Percentiles rank a stretch among this genome's conserved stretches.
Evolutionary conservation across 1,140 invertebrate species (phyloP).

Genomic region (Elymnias hypermnestra): DNA sequence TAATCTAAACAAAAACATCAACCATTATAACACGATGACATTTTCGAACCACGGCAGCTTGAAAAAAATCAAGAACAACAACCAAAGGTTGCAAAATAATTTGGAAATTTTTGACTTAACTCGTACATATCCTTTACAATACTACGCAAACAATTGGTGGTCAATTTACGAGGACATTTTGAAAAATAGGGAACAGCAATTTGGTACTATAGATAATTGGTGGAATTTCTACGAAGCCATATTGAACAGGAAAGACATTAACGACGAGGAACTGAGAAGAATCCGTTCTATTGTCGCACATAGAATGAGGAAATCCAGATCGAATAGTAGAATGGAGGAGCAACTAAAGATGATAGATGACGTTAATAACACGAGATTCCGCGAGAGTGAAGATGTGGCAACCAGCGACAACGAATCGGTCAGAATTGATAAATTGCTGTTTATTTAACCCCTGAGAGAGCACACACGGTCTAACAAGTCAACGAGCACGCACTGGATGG

Average conservation of each 20-base stretch:
- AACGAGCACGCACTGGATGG: slow-evolving; percentile 37
- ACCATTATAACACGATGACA: slow-evolving; percentile 31
- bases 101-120: slow-evolving; percentile 59
- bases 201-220: slow-evolving; percentile 72
- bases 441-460: slow-evolving; percentile 35
- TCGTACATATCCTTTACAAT: slow-evolving; percentile 59
- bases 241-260: slow-evolving; percentile 45
- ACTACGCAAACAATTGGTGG: slow-evolving; percentile 76
- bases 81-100: slow-evolving; percentile 37
- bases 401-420: slow-evolving; percentile 55
- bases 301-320: slow-evolving; percentile 34
- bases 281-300: slow-evolving; percentile 39
- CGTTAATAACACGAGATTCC: slow-evolving; percentile 49
- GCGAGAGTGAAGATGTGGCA: slow-evolving; percentile 46
- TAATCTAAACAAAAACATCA: slow-evolving; percentile 32
- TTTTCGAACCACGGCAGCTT: slow-evolving; percentile 28
- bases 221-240: slow-evolving; percentile 68
- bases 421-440: slow-evolving; percentile 38
- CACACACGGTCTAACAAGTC: slow-evolving; percentile 29
- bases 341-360: slow-evolving; percentile 57
- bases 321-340: slow-evolving; percentile 58
- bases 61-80: slow-evolving; percentile 27
- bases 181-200: slow-evolving; percentile 63
- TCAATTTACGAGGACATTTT: slow-evolving; percentile 68
- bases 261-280: slow-evolving; percentile 37